Evolutionary conservation across 1,140 invertebrate genomes (phyloP).

Genomic region (Mamestra configurata): DNA sequence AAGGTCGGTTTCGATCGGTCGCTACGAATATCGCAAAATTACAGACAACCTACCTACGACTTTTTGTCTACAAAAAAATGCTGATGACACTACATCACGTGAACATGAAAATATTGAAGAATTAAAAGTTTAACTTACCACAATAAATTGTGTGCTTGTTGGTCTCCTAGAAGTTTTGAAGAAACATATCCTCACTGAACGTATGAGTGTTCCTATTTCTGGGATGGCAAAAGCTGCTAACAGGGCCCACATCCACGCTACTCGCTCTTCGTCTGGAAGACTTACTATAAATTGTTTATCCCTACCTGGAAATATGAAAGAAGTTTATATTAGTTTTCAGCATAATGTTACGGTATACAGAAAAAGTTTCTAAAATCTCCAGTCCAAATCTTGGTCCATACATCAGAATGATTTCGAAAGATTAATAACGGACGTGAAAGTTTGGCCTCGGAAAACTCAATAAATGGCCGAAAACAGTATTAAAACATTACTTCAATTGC

Average conservation of each 20-base stretch:
- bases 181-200: slow-evolving; percentile 95
- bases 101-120: neutral
- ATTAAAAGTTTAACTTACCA: slow-evolving; percentile 70
- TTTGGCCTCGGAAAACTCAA: neutral
- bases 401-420: slow-evolving; percentile 5
- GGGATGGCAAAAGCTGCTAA: slow-evolving; percentile 95
- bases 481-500: slow-evolving; percentile 3
- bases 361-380: neutral
- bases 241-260: slow-evolving; percentile 98
- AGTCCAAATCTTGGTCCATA: neutral
- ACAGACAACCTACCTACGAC: too few relatives aligned
- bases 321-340: neutral
- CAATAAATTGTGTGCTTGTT: slow-evolving; percentile 89
- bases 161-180: slow-evolving; percentile 95
- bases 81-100: neutral
- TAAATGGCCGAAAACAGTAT: slow-evolving; percentile 1
- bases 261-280: slow-evolving; percentile 94
- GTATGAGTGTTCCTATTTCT: slow-evolving; percentile 95
- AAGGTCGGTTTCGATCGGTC: too few relatives aligned
- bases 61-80: too few relatives aligned
- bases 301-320: slow-evolving; percentile 89
- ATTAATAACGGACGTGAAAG: neutral
- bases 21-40: too few relatives aligned
- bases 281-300: slow-evolving; percentile 94
- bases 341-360: neutral